phyloP scores from a whole-genome alignment of 2,113 vertebrate genomes.

The Vidua macroura region DNA sequence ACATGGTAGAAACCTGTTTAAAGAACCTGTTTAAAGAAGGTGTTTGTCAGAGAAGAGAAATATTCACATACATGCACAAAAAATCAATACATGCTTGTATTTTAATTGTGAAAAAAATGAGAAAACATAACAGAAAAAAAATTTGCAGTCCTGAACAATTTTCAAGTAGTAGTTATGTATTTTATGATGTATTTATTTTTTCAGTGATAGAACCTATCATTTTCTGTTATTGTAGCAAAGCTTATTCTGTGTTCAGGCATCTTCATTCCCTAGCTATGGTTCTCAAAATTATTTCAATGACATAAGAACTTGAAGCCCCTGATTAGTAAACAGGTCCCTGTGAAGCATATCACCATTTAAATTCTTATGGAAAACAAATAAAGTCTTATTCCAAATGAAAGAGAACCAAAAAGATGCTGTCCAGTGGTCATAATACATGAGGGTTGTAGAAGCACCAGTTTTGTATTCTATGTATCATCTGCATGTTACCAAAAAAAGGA shows the following conservation, averaged over 20 bases:
- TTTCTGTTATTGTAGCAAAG: background rate
- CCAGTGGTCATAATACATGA: background rate
- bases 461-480: background rate
- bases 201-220: background rate
- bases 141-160: background rate
- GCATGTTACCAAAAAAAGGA: background rate
- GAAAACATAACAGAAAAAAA: background rate
- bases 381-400: background rate
- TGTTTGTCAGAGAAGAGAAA: background rate
- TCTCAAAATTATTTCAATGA: background rate
- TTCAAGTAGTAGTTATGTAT: background rate
- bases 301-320: background rate
- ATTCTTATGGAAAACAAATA: background rate
- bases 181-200: background rate
- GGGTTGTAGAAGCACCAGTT: background rate
- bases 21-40: background rate
- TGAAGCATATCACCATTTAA: rapidly evolving
- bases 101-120: background rate
- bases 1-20: background rate
- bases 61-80: background rate
- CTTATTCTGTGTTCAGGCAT: background rate
- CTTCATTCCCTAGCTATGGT: background rate
- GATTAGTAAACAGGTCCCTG: background rate
- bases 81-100: background rate
- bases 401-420: background rate